phyloP scores from a whole-genome alignment of 2,797 vertebrate species.

The Momotus momota region DNA sequence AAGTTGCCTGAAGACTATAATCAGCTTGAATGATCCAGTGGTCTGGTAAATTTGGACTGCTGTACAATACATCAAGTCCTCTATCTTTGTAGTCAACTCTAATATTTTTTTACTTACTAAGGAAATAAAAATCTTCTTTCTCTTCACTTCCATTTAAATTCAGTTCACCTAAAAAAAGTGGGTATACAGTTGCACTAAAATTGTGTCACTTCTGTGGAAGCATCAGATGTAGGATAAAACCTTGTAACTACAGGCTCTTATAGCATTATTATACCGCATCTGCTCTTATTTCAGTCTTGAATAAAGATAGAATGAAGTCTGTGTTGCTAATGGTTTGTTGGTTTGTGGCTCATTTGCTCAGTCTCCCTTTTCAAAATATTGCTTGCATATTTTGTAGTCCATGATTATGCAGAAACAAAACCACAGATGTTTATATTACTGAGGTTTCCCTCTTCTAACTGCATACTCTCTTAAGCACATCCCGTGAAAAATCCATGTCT shows the following conservation, averaged over 20 bases:
- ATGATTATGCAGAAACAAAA: slow-evolving; percentile 49
- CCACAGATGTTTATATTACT: slow-evolving; percentile 43
- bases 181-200: neutral
- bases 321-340: neutral
- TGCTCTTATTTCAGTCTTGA: slow-evolving; percentile 1
- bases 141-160: slow-evolving; percentile 6
- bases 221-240: neutral
- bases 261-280: neutral
- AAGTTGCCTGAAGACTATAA: neutral
- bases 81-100: neutral
- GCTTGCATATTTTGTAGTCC: slow-evolving; percentile 36
- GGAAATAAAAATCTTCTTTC: neutral
- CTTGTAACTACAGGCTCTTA: neutral
- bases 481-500: neutral
- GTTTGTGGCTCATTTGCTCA: slow-evolving; percentile 38
- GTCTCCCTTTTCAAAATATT: slow-evolving; percentile 45
- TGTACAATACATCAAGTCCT: neutral
- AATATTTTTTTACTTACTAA: neutral
- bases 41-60: neutral
- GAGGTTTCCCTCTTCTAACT: slow-evolving; percentile 47
- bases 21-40: slow-evolving; percentile 31
- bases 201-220: neutral
- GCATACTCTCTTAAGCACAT: neutral
- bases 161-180: neutral
- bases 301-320: slow-evolving; percentile 29